Evolutionary conservation across 2,113 vertebrate genomes (phyloP).

Genomic region (Sebastes fasciatus): DNA sequence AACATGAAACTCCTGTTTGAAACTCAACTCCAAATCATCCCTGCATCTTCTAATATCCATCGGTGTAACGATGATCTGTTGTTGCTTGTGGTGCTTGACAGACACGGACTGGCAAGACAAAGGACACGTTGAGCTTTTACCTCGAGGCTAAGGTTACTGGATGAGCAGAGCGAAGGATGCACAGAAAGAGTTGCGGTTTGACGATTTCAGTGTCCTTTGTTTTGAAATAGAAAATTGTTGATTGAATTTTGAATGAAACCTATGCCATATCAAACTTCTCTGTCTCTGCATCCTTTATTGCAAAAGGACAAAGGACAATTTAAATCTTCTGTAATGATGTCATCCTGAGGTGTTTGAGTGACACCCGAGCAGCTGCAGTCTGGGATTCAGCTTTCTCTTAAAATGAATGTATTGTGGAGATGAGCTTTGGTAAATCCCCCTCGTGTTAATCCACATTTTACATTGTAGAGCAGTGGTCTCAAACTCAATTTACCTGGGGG

Average conservation of each 20-base stretch:
- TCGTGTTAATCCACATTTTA: too few species aligned
- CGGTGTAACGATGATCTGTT: slow-evolving; percentile 17
- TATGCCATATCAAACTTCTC: background rate
- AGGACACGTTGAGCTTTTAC: slow-evolving; percentile 6
- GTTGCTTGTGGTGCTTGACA: background rate
- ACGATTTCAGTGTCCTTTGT: background rate
- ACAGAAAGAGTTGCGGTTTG: background rate
- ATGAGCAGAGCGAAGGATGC: background rate
- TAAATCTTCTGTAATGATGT: too few species aligned
- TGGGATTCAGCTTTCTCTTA: too few species aligned
- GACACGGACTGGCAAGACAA: slow-evolving; percentile 26
- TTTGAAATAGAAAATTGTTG: background rate
- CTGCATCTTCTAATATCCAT: slow-evolving; percentile 2
- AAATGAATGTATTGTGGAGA: too few species aligned
- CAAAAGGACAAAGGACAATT: too few species aligned
- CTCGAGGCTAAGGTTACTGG: background rate
- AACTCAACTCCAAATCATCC: background rate
- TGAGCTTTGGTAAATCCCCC: too few species aligned
- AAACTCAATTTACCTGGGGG: too few species aligned
- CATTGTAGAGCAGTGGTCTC: too few species aligned
- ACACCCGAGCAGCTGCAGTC: too few species aligned
- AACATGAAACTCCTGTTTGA: slow-evolving; percentile 3
- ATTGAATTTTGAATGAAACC: too few species aligned
- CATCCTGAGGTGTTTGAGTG: too few species aligned
- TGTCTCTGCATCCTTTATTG: too few species aligned